Evolutionary conservation across 2,888 invertebrate species (phyloP).

Genomic region (Pyralis farinalis): DNA sequence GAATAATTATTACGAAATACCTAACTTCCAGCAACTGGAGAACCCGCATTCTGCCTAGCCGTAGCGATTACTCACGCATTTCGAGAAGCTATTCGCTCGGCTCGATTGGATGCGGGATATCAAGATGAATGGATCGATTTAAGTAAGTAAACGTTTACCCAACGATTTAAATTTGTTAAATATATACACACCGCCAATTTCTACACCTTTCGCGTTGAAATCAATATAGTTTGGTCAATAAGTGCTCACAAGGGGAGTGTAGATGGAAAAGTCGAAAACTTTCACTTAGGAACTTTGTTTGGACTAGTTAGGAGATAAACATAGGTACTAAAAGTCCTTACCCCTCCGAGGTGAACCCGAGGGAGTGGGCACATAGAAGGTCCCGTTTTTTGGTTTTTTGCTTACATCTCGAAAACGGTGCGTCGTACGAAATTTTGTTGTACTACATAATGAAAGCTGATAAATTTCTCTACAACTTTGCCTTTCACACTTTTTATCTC

Average conservation of each 20-base stretch:
- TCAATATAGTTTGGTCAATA: no score
- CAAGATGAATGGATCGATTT: constrained; percentile 80
- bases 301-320: constrained; percentile 1
- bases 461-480: constrained; percentile 7
- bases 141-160: constrained; percentile 53
- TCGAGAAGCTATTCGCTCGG: constrained; percentile 84
- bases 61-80: constrained; percentile 83
- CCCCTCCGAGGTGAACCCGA: no score
- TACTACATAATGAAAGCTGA: not conserved
- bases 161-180: no score
- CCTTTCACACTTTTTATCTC: not conserved
- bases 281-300: not conserved
- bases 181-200: no score
- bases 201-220: no score
- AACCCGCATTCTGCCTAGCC: constrained; percentile 82
- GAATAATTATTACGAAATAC: no score
- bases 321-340: no score
- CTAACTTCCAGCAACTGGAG: constrained; percentile 79
- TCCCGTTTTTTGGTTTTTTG: not conserved
- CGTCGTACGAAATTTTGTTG: not conserved
- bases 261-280: not conserved
- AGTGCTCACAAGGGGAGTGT: no score
- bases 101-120: constrained; percentile 83
- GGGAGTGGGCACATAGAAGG: not conserved
- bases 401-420: not conserved